These are phyloP conservation scores for Zaprionus africanus DNA, from an alignment of 1,140 invertebrate species.

Conservation along the genomic window DNA sequence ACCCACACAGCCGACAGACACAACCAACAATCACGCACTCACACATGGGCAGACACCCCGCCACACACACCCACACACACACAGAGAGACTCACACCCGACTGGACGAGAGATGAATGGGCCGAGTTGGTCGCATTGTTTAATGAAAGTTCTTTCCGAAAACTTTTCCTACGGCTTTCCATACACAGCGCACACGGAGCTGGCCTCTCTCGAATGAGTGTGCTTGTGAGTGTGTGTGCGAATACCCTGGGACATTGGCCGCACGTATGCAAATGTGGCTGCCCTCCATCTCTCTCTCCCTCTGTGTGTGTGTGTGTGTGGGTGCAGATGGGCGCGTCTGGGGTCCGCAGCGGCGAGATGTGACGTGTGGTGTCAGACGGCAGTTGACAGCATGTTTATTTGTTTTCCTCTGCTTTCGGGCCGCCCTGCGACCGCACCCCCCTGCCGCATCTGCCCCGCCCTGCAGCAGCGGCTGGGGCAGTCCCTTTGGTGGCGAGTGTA, in stretches of 20 bases:
- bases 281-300: conserved; percentile 1
- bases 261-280: conserved; percentile 74
- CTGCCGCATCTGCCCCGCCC: neutral
- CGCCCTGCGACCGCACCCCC: conserved; percentile 4
- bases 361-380: conserved; percentile 75
- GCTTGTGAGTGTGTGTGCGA: conserved; percentile 27
- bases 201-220: conserved; percentile 43
- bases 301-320: conserved; percentile 31
- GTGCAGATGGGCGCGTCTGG: conserved; percentile 34
- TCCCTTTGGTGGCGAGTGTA: conserved; percentile 9
- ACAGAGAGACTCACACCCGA: neutral
- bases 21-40: conserved; percentile 69
- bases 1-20: conserved; percentile 42
- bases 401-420: conserved; percentile 52
- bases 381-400: conserved; percentile 83
- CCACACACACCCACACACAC: conserved; percentile 8
- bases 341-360: conserved; percentile 38
- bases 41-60: conserved; percentile 3
- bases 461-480: neutral
- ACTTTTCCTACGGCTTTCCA: conserved; percentile 57
- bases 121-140: conserved; percentile 76
- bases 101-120: conserved; percentile 51
- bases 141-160: conserved; percentile 82
- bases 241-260: conserved; percentile 74
- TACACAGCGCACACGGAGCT: conserved; percentile 22